Base-by-base conservation (phyloP, 2,797 vertebrate species). In the Dermochelys coriacea region DNA sequence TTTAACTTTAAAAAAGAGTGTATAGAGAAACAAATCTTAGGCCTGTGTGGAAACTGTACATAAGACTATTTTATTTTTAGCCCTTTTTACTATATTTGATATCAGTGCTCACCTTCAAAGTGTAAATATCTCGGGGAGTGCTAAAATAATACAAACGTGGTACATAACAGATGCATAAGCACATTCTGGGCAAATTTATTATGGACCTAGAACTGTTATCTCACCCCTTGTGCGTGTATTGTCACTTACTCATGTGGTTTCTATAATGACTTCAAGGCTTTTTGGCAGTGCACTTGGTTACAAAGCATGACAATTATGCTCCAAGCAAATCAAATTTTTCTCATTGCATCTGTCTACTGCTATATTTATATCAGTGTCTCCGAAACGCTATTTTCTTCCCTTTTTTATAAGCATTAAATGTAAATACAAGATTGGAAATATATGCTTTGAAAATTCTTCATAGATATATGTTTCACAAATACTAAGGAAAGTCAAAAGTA, bases 71-170 rank as follows among this genome's bases (percentile, higher is more conserved):
- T 74, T 31, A 82, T 92, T 49, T 75, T 74, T 31, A 74, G 25
- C 77, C 79, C 74, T 93, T 94, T 94, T 89, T 87, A 12, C 91
- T 86, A 80, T 74, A 15, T 55, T 94, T 95, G 31, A 87, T 87
- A 89, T 1, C 3, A 68, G 31, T 93, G 45, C 5, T 87, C 85
- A 82, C 2, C 82, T 96, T 89, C 93, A 52, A 49, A 82, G 49
- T 81, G 16, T 59, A 96, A 93, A 82, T 93, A 92, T 80, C 82
- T 51, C 81, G 93, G 84, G 88, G 90, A 95, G 55, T 9, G 51
- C 86, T 50, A 29, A 84, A 91, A 89, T 91, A 77, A 51, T 31
- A 89, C 84, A 52, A 89, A 90, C 49, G 50, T 34, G 45, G 37
- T 61, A 80, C 14, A 83, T 34, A 93, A 93, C 86, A 95, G 92